These are phyloP conservation scores for Anolis apletophallus DNA, from an alignment of 2,797 vertebrate genomes.

Conservation along the genomic window DNA sequence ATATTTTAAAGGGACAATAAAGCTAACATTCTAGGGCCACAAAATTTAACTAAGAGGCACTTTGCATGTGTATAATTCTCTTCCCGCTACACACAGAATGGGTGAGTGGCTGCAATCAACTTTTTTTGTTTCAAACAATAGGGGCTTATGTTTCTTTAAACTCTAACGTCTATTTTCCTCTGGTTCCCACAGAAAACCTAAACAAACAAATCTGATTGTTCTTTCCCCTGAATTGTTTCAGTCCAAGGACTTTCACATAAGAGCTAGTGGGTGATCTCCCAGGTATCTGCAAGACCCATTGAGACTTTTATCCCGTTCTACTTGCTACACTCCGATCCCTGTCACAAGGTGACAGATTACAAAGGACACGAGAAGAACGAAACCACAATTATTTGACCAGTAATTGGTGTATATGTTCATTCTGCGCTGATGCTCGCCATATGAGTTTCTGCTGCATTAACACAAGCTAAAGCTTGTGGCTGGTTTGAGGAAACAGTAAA, in stretches of 20 bases:
- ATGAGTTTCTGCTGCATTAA: constrained; percentile 26
- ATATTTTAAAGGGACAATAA: constrained; percentile 26
- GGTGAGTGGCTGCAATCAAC: constrained; percentile 51
- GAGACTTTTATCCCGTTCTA: background rate
- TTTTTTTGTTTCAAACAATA: constrained; percentile 35
- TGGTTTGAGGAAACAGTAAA: constrained; percentile 37
- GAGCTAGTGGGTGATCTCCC: constrained; percentile 16
- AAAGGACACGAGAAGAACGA: background rate
- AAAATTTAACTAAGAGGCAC: constrained; percentile 7
- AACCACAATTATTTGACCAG: constrained; percentile 23
- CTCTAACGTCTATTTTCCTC: constrained; percentile 32
- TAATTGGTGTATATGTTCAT: constrained; percentile 13
- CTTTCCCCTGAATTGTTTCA: constrained; percentile 47
- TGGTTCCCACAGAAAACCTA: constrained; percentile 42
- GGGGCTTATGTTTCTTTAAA: constrained; percentile 37
- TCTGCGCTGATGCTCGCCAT: background rate
- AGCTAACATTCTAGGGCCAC: constrained; percentile 5
- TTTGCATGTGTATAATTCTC: constrained; percentile 29
- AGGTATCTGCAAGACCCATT: background rate
- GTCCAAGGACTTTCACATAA: constrained; percentile 38
- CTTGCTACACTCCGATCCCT: background rate
- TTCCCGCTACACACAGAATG: constrained; percentile 5
- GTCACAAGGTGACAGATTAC: constrained; percentile 11
- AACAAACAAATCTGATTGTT: constrained; percentile 51
- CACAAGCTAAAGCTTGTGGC: constrained; percentile 15